Evolutionary conservation across 1,140 invertebrate species (phyloP).

Genomic region (Mya arenaria): DNA sequence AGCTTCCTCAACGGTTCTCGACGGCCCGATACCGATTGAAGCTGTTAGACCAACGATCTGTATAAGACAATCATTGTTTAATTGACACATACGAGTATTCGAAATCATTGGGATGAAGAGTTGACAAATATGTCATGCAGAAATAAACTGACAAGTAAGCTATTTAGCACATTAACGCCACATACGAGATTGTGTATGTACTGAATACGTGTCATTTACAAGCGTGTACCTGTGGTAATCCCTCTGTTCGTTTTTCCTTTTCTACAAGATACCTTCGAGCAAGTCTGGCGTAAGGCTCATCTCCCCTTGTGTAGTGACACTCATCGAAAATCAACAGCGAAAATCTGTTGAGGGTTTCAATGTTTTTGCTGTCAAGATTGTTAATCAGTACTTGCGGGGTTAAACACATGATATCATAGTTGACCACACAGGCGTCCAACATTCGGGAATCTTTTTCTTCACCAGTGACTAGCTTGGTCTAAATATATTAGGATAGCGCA

Average conservation of each 20-base stretch:
- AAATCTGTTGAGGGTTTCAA: constrained; percentile 60
- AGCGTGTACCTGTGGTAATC: constrained; percentile 67
- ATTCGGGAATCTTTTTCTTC: constrained; percentile 62
- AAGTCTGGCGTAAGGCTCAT: constrained; percentile 74
- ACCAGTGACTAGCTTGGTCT: constrained; percentile 44
- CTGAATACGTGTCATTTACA: neutral
- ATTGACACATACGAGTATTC: too few species aligned
- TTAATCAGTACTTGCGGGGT: constrained; percentile 71
- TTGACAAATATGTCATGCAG: too few species aligned
- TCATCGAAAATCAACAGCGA: constrained; percentile 76
- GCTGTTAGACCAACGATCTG: constrained; percentile 78
- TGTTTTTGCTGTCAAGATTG: constrained; percentile 56
- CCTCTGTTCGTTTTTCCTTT: neutral
- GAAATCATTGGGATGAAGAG: too few species aligned
- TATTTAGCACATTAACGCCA: too few species aligned
- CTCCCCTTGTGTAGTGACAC: constrained; percentile 77
- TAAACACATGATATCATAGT: constrained; percentile 66
- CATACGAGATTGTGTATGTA: constrained; percentile 19
- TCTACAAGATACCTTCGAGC: constrained; percentile 71
- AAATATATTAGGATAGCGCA: neutral
- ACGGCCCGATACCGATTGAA: constrained; percentile 76
- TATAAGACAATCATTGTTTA: neutral
- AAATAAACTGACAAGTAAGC: too few species aligned
- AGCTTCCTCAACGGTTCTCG: constrained; percentile 61
- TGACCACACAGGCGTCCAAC: constrained; percentile 63